Base-by-base conservation (phyloP, 2,888 invertebrate genomes). In the Drosophila prostipennis region DNA sequence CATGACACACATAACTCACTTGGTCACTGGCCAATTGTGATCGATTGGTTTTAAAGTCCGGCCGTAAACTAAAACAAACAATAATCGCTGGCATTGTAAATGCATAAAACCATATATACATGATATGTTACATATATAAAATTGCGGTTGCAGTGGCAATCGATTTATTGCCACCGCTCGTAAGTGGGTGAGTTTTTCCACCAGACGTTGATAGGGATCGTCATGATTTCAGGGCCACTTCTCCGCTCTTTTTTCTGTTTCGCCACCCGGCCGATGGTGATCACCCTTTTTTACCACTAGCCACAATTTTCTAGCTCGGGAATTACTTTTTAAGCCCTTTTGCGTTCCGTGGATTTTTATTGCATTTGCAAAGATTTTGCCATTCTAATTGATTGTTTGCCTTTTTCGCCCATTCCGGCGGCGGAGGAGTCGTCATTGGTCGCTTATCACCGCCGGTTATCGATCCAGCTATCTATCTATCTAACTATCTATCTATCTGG, bases 301-400 rank as follows among this genome's bases (percentile, higher is more conserved):
- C 64, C 65, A 61, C 54, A 60, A 16, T 70, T 77, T 52, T 40
- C 61, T 55, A 48, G 14, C 14, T 48, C 65, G 77, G 81, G 85
- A 77, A 85, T 85, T 85, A 85, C 65, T 77, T 89, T 85, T 81
- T 89, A 85, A 85, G 85, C 76, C 74, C 76, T 69, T 80, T 87
- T 79, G 87, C 79, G 75, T 75, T 85, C 63, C 55, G 51, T 63
- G 80, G 89, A 89, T 90, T 87, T 88, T 53, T 71, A 75, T 72
- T 89, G 80, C 79, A 89, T 89, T 89, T 86, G 80, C 75, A 70
- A 79, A 79, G 79, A 82, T 80, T 81, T 78, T 71, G 79, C 78
- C 78, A 85, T 84, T 86, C 85, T 86, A 86, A 86, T 86, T 86
- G 85, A 86, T 86, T 89, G 89, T 87, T 79, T 83, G 78, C 76